Percentiles rank a stretch among this genome's conserved stretches.
These are phyloP conservation scores for Antheraea yamamai DNA, from an alignment of 2,888 invertebrate genomes.

Conservation along the genomic window DNA sequence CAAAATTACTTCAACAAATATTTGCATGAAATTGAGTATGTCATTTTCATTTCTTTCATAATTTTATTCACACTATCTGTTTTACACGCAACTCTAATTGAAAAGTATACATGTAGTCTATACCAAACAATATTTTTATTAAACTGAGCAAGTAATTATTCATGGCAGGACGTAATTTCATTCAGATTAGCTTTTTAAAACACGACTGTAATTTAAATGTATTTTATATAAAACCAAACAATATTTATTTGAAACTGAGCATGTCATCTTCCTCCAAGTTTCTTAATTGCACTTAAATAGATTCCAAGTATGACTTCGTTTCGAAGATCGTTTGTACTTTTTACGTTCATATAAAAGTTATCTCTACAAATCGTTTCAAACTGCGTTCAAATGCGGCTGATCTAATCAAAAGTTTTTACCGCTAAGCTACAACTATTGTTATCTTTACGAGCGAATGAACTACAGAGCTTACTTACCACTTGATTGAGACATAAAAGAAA, in stretches of 20 bases:
- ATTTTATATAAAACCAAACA: too few relatives aligned
- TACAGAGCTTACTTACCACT: constrained; percentile 15
- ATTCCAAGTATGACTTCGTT: not conserved
- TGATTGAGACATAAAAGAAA: constrained; percentile 17
- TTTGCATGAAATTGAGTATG: too few relatives aligned
- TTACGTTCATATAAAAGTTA: not conserved
- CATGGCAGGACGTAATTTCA: not conserved
- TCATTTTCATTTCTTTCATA: too few relatives aligned
- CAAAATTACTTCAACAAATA: too few relatives aligned
- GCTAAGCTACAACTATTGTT: constrained; percentile 32
- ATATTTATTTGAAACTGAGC: too few relatives aligned
- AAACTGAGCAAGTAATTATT: not conserved
- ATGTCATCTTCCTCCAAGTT: too few relatives aligned
- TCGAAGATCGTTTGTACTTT: not conserved
- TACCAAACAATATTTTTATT: not conserved
- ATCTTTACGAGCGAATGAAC: constrained; percentile 23
- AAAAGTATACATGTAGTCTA: not conserved
- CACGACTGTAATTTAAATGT: not conserved
- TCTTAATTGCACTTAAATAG: too few relatives aligned
- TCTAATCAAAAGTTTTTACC: constrained; percentile 13
- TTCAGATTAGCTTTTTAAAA: not conserved
- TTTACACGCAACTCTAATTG: too few relatives aligned
- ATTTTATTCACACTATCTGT: too few relatives aligned
- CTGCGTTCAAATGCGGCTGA: constrained; percentile 9
- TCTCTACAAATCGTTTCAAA: constrained; percentile 5